A percentile compares a stretch with the other conserved stretches of the same genome.
phyloP scores from a whole-genome alignment of 2,888 invertebrate genomes.

The Yponomeuta evonymella region DNA sequence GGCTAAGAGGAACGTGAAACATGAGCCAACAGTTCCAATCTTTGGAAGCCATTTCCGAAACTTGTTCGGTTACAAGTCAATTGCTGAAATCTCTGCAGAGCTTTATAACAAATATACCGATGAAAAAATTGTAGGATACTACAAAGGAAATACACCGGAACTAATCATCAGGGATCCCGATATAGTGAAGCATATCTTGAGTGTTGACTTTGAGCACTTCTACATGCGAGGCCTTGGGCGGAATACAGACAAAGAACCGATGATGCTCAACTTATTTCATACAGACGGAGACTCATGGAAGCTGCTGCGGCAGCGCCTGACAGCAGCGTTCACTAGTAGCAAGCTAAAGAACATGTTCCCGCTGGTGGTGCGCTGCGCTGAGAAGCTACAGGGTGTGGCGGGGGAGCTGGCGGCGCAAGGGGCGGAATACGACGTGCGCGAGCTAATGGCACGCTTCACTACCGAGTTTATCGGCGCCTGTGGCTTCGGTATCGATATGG shows the following conservation, averaged over 20 bases:
- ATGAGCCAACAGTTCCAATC: constrained; percentile 41
- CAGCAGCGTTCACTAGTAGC: constrained; percentile 18
- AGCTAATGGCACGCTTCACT: constrained; percentile 23
- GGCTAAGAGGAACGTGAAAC: constrained; percentile 46
- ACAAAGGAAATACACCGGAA: constrained; percentile 17
- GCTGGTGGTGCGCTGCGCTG: constrained; percentile 17
- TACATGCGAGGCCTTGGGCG: constrained; percentile 15
- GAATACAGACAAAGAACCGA: constrained; percentile 13
- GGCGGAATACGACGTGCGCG: constrained; percentile 16
- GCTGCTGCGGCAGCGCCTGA: constrained; percentile 18
- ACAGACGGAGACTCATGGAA: constrained; percentile 19
- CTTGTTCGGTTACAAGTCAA: constrained; percentile 32
- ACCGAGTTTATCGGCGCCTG: constrained; percentile 22
- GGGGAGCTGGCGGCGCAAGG: constrained; percentile 1
- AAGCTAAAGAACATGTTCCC: constrained; percentile 21
- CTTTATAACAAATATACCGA: constrained; percentile 15
- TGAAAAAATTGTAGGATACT: constrained; percentile 19
- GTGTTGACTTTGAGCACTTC: constrained; percentile 17
- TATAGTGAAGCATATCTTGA: constrained; percentile 16
- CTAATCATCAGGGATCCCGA: constrained; percentile 20
- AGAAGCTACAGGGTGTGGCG: constrained; percentile 14
- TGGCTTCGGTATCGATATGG: constrained; percentile 20
- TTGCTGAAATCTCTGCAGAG: constrained; percentile 7
- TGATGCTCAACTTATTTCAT: constrained; percentile 16
- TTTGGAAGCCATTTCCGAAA: constrained; percentile 46